phyloP scores from a whole-genome alignment of 1,140 invertebrate genomes.

The Conus betulinus region DNA sequence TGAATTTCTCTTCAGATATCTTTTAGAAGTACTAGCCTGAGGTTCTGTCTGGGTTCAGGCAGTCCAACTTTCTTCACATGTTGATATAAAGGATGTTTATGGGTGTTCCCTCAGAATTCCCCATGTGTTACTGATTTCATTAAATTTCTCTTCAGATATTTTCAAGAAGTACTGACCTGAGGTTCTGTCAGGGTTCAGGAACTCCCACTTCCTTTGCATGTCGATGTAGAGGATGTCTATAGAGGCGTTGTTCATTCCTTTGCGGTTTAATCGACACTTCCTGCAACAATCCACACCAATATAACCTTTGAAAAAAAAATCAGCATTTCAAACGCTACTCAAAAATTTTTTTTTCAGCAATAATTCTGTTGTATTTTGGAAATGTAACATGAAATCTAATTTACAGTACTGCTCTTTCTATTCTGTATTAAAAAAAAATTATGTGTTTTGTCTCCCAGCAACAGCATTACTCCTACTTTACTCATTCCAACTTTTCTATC shows the following conservation, averaged over 20 bases:
- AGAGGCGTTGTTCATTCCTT: conserved; percentile 68
- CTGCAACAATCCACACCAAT: conserved; percentile 45
- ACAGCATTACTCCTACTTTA: too few species aligned
- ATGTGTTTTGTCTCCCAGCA: too few species aligned
- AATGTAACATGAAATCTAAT: too few species aligned
- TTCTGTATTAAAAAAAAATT: too few species aligned
- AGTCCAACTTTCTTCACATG: conserved; percentile 69
- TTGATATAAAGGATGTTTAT: conserved; percentile 73
- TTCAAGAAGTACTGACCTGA: conserved; percentile 55
- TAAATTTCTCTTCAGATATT: too few species aligned
- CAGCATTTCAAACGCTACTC: too few species aligned
- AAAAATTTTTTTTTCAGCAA: too few species aligned
- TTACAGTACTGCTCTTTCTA: too few species aligned
- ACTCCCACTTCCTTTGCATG: conserved; percentile 70
- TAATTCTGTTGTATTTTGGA: too few species aligned
- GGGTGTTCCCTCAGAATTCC: not conserved
- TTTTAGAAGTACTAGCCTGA: conserved; percentile 51
- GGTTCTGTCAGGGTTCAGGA: conserved; percentile 68
- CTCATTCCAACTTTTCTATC: too few species aligned
- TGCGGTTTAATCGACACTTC: conserved; percentile 65
- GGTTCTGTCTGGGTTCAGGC: conserved; percentile 68
- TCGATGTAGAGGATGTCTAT: conserved; percentile 73
- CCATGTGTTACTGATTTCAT: too few species aligned
- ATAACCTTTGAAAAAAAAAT: not conserved
- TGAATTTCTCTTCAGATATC: too few species aligned